Base-by-base conservation (phyloP, 2,113 vertebrate species). In the Apeltes quadracus region DNA sequence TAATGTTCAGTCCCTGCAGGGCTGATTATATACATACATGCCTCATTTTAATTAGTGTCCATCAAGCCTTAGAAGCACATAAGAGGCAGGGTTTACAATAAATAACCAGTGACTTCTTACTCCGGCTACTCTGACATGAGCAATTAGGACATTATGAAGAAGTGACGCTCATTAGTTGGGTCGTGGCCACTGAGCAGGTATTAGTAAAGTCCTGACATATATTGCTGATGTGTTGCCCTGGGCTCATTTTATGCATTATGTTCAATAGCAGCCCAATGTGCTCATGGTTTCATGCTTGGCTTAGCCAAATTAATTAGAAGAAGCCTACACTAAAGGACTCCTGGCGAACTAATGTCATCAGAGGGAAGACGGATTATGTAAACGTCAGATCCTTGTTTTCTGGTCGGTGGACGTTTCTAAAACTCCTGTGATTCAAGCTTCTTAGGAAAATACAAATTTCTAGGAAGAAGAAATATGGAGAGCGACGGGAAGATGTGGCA, bases 291-390 rank as follows among this genome's bases (percentile, higher is more conserved):
- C 79, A 86, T 78, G 87, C 84, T 79, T 88, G 86, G 75, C 57
- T 82, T 83, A 66, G 75, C 66, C 20, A 38, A 85, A 86, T 88
- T 87, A 88, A 92, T 90, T 82, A 85, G 72, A 69, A 57, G 77
- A 71, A 57, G 43, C 63, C 61, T 70, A 76, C 59, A 72, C 57
- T 67, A 72, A 88, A 53, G 69, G n/a, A 74, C 57, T 63, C 64
- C 39, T 61, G 61, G 71, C 62, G 78, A 90, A 86, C 84, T 61
- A 89, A 79, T 80, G 78, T 80, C 78, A 89, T 91, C 89, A 87
- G 64, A 57, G 59, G 51, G 53, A 43, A 62, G 63, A 84, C 72
- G 79, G 69, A 65, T 70, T 22, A 69, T 55, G 51, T 73, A 80
- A 84, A 73, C 73, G 88, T 82, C 46, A 81, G 74, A 10, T 3